Evolutionary conservation across 1,140 invertebrate species (phyloP), one percentile per base, ranked within the genome.

Genomic region (Drosophila parvula): DNA sequence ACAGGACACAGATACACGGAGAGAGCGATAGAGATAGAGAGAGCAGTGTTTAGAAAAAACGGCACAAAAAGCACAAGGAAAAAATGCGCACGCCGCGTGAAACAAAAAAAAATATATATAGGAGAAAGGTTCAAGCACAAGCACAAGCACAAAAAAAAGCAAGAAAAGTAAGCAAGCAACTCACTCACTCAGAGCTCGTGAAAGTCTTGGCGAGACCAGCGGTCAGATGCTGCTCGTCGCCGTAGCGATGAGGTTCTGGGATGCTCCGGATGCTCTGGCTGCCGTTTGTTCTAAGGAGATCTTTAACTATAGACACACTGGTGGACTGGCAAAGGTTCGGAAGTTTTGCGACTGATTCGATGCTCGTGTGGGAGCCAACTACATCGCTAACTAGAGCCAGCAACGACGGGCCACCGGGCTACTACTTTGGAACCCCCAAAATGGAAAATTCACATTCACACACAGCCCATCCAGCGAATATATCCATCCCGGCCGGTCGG

Each of bases 31-130:
- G 43, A 43, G 8, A 18, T 32, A 36, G 34, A 48, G 45, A 50
- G 14, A 7, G 0, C 51, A 9, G 59, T 86, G 83, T 88, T 88
- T 88, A 88, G 83, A 88, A 88, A 86, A 88, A 88, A 89, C 79
- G 50, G 84, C 83, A 88, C 83, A 89, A 89, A 84, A 88, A 89
- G 83, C 58, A 89, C 76, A 55, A 64, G 77, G n/a, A 78, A 78
- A 78, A 77, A 75, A 67, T 67, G 61, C 32, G 74, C 47, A 76
- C 61, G 43, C 71, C 30, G 65, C 47, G 65, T 32, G 38, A 28
- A 74, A 55, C 59, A 57, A 74, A 74, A 68, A 74, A 45, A 22
- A 22, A 22, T 22, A 22, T 22, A 22, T 22, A 5, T 16, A 40
- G 11, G 43, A 45, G 40, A 44, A 65, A 45, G 43, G 22, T 32